phyloP scores from a whole-genome alignment of 2,888 invertebrate species.

The Drosophila yooni region DNA sequence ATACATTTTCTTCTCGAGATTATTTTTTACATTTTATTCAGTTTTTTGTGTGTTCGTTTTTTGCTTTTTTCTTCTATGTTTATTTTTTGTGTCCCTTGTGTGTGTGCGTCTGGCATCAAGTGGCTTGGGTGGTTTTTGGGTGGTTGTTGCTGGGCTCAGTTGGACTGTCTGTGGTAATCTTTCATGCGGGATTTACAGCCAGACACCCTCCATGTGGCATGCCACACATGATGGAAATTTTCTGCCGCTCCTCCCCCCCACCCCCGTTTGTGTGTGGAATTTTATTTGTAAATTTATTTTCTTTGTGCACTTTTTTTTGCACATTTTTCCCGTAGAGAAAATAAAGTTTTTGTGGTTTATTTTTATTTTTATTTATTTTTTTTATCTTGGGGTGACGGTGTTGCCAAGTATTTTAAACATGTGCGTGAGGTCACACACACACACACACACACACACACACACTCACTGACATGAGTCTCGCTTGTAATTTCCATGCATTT shows the following conservation, averaged over 20 bases:
- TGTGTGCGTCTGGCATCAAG: slow-evolving; percentile 62
- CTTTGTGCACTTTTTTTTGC: slow-evolving; percentile 58
- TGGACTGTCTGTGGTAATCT: slow-evolving; percentile 77
- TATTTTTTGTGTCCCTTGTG: slow-evolving; percentile 37
- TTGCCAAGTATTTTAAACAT: slow-evolving; percentile 68
- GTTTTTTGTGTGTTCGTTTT: slow-evolving; percentile 9
- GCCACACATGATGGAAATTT: slow-evolving; percentile 49
- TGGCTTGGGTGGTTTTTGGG: slow-evolving; percentile 45
- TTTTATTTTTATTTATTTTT: slow-evolving; percentile 20
- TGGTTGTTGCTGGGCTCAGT: slow-evolving; percentile 27
- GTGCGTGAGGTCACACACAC: slow-evolving; percentile 74
- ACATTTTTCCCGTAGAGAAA: slow-evolving; percentile 39
- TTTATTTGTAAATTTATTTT: slow-evolving; percentile 78
- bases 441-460: slow-evolving; percentile 4
- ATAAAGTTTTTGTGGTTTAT: slow-evolving; percentile 63
- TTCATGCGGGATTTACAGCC: slow-evolving; percentile 83
- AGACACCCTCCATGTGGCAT: slow-evolving; percentile 68
- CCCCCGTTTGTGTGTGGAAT: slow-evolving; percentile 41
- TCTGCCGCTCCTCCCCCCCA: not conserved
- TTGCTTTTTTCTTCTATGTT: not conserved
- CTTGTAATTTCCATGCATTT: slow-evolving; percentile 68
- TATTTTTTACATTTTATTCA: slow-evolving; percentile 76
- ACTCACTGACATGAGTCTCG: not conserved
- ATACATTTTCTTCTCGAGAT: slow-evolving; percentile 61
- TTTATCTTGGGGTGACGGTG: slow-evolving; percentile 21